Percentiles rank a stretch among this genome's conserved stretches.
Evolutionary conservation across 2,797 vertebrate species (phyloP).

Genomic region (Rallus crepitans): DNA sequence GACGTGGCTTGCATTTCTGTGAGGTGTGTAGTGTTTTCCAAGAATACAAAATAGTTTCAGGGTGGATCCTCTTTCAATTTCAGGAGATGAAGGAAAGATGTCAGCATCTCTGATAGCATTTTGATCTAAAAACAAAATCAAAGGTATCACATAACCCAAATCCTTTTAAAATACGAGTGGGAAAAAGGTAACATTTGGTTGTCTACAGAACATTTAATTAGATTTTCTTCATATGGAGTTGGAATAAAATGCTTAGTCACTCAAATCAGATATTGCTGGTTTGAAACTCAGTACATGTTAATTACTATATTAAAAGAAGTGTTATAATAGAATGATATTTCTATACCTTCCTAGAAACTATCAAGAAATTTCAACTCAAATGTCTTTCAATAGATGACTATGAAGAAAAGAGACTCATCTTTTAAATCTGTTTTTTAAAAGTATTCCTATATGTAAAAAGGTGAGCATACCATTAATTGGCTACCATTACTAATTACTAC

Average conservation of each 20-base stretch:
- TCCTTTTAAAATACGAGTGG: background rate
- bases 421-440: background rate
- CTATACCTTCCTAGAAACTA: background rate
- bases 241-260: background rate
- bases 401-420: background rate
- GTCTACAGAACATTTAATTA: background rate
- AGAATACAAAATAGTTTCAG: slow-evolving; percentile 46
- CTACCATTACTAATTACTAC: background rate
- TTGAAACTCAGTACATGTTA: background rate
- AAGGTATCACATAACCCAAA: background rate
- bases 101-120: background rate
- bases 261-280: background rate
- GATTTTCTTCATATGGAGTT: background rate
- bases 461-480: background rate
- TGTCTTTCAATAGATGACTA: background rate
- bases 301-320: background rate
- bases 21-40: background rate
- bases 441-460: background rate
- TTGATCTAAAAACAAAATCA: slow-evolving; percentile 44
- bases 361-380: background rate
- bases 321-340: background rate
- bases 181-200: background rate
- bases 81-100: slow-evolving; percentile 52
- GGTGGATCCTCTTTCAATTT: slow-evolving; percentile 55
- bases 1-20: slow-evolving; percentile 62